phyloP scores from a whole-genome alignment of 2,888 invertebrate species.

The Tyria jacobaeae region DNA sequence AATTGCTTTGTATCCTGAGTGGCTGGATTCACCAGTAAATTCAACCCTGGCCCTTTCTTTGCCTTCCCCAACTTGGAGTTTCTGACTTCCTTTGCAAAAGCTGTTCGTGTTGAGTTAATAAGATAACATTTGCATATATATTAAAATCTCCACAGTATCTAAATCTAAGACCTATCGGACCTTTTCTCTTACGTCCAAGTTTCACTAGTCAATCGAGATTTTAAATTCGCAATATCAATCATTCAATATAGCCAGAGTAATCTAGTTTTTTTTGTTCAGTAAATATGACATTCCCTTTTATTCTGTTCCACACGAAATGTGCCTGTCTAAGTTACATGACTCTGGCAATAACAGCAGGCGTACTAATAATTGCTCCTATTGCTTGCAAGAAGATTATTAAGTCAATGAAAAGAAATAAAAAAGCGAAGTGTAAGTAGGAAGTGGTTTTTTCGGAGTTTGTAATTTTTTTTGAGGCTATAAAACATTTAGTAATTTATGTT shows the following conservation, averaged over 20 bases:
- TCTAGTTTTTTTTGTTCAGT: neutral
- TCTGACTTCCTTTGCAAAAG: too few species aligned
- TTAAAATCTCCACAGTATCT: too few species aligned
- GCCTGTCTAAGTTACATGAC: slow-evolving; percentile 57
- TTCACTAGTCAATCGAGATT: too few species aligned
- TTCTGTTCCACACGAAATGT: slow-evolving; percentile 43
- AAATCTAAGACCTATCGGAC: too few species aligned
- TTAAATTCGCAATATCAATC: too few species aligned
- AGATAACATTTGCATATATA: neutral
- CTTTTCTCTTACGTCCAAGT: too few species aligned
- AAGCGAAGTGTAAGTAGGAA: neutral
- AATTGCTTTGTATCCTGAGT: neutral
- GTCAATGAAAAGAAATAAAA: neutral
- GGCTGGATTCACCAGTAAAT: neutral
- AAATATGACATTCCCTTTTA: neutral
- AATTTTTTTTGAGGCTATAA: neutral
- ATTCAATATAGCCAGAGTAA: neutral
- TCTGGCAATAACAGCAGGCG: slow-evolving; percentile 46
- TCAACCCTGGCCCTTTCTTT: neutral
- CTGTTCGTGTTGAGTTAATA: neutral
- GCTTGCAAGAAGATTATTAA: slow-evolving; percentile 54
- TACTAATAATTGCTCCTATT: slow-evolving; percentile 56
- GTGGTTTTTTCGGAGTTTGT: neutral
- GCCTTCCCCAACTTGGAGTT: neutral
- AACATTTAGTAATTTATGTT: neutral